Conservation (phyloP, 2,888 invertebrate genomes). For the Cantharis flavilabris region DNA sequence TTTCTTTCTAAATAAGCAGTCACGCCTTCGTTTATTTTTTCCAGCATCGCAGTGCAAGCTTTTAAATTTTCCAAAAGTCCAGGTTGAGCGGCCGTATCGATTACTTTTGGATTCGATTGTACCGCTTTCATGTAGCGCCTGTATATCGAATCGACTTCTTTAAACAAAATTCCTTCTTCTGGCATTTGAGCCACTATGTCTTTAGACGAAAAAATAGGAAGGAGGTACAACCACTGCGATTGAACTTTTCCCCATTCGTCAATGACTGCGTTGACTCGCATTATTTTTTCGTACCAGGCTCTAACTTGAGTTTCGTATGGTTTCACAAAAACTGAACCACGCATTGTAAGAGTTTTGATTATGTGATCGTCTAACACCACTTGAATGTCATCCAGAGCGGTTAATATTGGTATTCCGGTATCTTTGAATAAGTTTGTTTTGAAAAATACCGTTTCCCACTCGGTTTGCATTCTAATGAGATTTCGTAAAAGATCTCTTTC, state of each 20-base stretch:
- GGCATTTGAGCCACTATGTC: conserved; percentile 87
- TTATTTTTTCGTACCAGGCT: conserved; percentile 76
- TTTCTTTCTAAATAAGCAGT: conserved; percentile 84
- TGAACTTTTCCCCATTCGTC: conserved; percentile 88
- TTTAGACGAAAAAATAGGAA: conserved; percentile 86
- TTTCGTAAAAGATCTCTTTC: conserved; percentile 75
- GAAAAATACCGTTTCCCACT: conserved; percentile 78
- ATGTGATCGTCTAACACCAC: conserved; percentile 81
- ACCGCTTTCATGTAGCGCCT: conserved; percentile 68
- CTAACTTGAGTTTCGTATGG: conserved; percentile 74
- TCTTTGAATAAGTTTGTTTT: conserved; percentile 73
- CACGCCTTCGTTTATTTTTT: conserved; percentile 82
- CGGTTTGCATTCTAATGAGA: conserved; percentile 77
- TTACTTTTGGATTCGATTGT: conserved; percentile 66
- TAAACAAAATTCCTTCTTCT: conserved; percentile 79
- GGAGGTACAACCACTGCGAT: conserved; percentile 81
- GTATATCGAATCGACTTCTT: conserved; percentile 71
- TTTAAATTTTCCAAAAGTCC: conserved; percentile 74
- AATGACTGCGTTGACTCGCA: conserved; percentile 70
- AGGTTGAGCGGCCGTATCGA: conserved; percentile 66
- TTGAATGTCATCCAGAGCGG: conserved; percentile 78
- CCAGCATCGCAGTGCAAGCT: conserved; percentile 70
- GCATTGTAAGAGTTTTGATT: conserved; percentile 81
- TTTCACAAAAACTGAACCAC: conserved; percentile 84
- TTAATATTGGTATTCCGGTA: conserved; percentile 71